phyloP scores from a whole-genome alignment of 1,140 invertebrate genomes.

The Phymastichus coffea region DNA sequence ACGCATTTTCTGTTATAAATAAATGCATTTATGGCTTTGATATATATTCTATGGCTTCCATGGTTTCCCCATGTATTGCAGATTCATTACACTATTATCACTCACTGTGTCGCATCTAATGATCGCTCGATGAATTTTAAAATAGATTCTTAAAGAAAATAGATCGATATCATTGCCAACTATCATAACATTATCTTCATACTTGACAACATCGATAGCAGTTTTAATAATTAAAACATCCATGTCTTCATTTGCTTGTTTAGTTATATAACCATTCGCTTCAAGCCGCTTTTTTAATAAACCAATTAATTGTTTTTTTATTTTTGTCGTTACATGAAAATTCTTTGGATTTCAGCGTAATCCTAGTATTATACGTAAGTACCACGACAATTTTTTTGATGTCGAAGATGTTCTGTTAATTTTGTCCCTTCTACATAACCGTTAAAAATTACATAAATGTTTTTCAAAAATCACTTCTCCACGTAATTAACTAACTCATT shows the following conservation, averaged over 20 bases:
- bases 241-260: neutral
- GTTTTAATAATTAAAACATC: neutral
- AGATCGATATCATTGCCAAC: too few relatives aligned
- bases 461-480: neutral
- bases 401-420: neutral
- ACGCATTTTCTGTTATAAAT: too few relatives aligned
- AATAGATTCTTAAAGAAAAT: too few relatives aligned
- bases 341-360: neutral
- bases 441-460: neutral
- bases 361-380: neutral
- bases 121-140: too few relatives aligned
- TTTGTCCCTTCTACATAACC: neutral
- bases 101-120: too few relatives aligned
- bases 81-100: too few relatives aligned
- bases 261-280: neutral
- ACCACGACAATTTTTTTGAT: neutral
- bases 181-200: too few relatives aligned
- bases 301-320: neutral
- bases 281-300: neutral
- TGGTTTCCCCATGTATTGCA: too few relatives aligned
- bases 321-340: neutral
- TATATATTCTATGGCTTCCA: too few relatives aligned
- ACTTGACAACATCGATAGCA: neutral
- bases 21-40: too few relatives aligned
- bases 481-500: neutral